Base-by-base conservation (phyloP, 1,140 invertebrate genomes). In the Maniola jurtina region DNA sequence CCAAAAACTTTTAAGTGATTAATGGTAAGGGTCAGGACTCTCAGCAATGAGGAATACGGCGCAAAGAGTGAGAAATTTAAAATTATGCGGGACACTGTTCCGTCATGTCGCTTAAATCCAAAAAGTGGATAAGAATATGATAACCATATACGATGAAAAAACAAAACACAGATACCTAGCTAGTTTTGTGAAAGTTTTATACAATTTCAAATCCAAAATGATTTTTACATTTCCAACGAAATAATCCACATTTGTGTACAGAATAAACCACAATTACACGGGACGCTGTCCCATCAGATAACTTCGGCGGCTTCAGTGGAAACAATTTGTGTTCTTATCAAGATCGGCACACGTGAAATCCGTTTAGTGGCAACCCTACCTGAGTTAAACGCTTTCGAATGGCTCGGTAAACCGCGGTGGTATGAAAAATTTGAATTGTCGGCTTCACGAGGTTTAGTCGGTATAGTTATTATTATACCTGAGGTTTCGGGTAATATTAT, bases 251-350 rank as follows among this genome's bases (percentile, higher is more conserved):
- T 67, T 67, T 61, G 59, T 63, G 64, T 72, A 70, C 61, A 61
- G 77, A 75, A 73, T 65, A 75, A 71, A 67, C 64, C 66, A 76
- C 72, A 83, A 86, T 79, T 80, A 84, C 65, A 64, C 68, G 71
- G 73, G 66, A 69, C 72, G 68, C 68, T 64, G 67, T 76, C 75
- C 80, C 79, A 85, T 87, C 83, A 81, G 84, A 87, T 87, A 87
- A 72, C 73, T 70, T 74, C 71, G 40, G 64, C 72, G 84, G 75
- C 60, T 75, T 77, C 79, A 73, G 77, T 82, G 76, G 81, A 87
- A 87, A 87, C 84, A 87, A 87, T 87, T 87, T 81, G 71, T 75
- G 56, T 65, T 61, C 68, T 77, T 86, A 86, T 86, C 84, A 72
- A 76, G 82, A 84, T 84, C 77, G 74, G 68, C 73, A 84, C 77